A percentile compares a stretch with the other conserved stretches of the same genome.
Conservation (phyloP, 2,113 vertebrate species). For the Pteropus alecto region DNA sequence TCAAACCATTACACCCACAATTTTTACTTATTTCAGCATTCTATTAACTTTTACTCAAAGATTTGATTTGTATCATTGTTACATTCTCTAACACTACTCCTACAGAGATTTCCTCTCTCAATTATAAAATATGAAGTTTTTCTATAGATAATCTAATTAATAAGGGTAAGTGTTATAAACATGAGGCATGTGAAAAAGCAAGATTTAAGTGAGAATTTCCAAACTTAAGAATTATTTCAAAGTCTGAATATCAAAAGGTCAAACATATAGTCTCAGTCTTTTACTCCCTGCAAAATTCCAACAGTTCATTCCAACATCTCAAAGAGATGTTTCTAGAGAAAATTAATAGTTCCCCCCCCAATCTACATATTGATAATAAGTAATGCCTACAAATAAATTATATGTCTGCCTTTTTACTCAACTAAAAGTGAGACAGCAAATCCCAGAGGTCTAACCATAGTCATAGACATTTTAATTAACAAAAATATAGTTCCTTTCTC, state of each 20-base stretch:
- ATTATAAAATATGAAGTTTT: background rate
- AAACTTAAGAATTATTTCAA: background rate
- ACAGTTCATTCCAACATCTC: background rate
- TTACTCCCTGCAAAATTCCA: background rate
- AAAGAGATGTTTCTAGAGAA: background rate
- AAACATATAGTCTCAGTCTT: background rate
- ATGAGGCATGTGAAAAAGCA: background rate
- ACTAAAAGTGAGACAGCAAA: background rate
- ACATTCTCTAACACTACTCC: background rate
- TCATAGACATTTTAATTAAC: background rate
- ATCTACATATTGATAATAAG: background rate
- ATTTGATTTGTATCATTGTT: background rate
- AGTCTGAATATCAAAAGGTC: background rate
- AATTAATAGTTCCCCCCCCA: background rate
- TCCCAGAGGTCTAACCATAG: background rate
- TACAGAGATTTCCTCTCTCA: background rate
- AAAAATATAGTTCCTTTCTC: background rate
- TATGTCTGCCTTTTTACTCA: background rate
- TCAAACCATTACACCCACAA: background rate
- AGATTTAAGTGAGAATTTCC: background rate
- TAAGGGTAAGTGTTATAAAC: background rate
- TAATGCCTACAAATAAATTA: background rate
- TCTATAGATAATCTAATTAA: background rate
- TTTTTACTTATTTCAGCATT: background rate
- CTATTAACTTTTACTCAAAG: background rate